A percentile compares a stretch with the other conserved stretches of the same genome.
Evolutionary conservation across 2,888 invertebrate genomes (phyloP).

Genomic region (Tetranychus piercei): DNA sequence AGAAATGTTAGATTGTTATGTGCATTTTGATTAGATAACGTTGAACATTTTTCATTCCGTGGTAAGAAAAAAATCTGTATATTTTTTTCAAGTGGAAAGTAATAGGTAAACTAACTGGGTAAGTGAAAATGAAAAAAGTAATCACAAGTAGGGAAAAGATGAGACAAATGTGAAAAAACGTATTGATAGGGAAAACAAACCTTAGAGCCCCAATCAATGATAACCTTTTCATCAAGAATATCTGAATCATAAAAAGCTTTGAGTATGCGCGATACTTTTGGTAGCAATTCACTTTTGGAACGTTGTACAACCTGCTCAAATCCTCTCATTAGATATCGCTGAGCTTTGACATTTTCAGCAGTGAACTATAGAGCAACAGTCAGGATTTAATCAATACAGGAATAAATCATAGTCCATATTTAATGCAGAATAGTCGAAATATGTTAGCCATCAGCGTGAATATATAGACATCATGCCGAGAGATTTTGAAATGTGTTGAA

Average conservation of each 20-base stretch:
- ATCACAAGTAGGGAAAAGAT: neutral
- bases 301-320: conserved; percentile 76
- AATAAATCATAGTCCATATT: too few relatives aligned
- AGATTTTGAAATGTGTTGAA: too few relatives aligned
- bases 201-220: conserved; percentile 89
- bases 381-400: neutral
- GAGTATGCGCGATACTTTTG: conserved; percentile 68
- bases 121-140: neutral
- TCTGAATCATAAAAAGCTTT: conserved; percentile 85
- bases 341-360: conserved; percentile 35
- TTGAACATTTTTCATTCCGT: too few relatives aligned
- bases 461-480: too few relatives aligned
- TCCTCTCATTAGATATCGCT: conserved; percentile 72
- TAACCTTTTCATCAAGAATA: conserved; percentile 77
- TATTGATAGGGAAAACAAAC: conserved; percentile 39
- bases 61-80: too few relatives aligned
- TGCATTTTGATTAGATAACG: too few relatives aligned
- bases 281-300: conserved; percentile 56
- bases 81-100: neutral
- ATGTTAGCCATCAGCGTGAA: too few relatives aligned
- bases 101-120: neutral
- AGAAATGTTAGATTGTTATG: too few relatives aligned
- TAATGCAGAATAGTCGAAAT: too few relatives aligned
- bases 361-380: conserved; percentile 32
- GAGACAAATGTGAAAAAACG: neutral